These are phyloP conservation scores for Hystrix brachyura DNA, from an alignment of 2,113 vertebrate genomes.

Conservation along the genomic window DNA sequence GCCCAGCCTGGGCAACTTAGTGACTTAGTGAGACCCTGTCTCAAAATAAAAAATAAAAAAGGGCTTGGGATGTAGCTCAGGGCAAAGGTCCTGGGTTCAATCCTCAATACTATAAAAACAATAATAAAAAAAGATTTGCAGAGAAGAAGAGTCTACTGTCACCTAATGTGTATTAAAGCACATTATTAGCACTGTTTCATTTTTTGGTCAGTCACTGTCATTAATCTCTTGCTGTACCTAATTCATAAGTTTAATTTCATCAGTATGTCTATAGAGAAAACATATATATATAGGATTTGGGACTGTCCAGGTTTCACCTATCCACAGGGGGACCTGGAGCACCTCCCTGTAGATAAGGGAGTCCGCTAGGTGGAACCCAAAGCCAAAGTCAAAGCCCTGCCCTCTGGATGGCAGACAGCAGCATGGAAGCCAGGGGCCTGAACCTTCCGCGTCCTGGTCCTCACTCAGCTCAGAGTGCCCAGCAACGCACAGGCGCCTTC, in stretches of 20 bases:
- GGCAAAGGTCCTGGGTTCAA: background rate
- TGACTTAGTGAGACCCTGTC: background rate
- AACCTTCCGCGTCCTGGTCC: accelerated
- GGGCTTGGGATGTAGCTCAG: background rate
- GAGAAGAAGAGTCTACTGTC: no score
- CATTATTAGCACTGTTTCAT: no score
- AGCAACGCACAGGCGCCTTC: background rate
- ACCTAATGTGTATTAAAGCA: no score
- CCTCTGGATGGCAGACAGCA: background rate
- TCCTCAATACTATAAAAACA: background rate
- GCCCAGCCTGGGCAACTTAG: background rate
- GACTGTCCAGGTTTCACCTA: background rate
- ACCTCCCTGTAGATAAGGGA: accelerated
- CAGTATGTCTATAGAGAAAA: background rate
- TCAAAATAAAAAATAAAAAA: background rate
- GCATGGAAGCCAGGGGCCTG: background rate
- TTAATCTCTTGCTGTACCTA: background rate
- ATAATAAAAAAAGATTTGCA: background rate
- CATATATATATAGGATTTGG: background rate
- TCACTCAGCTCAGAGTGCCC: background rate
- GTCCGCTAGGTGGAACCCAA: background rate
- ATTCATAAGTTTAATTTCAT: background rate
- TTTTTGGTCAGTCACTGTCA: background rate
- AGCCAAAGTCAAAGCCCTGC: background rate
- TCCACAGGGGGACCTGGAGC: background rate